Conservation (phyloP, 2,113 vertebrate genomes). For the Collichthys lucidus region DNA sequence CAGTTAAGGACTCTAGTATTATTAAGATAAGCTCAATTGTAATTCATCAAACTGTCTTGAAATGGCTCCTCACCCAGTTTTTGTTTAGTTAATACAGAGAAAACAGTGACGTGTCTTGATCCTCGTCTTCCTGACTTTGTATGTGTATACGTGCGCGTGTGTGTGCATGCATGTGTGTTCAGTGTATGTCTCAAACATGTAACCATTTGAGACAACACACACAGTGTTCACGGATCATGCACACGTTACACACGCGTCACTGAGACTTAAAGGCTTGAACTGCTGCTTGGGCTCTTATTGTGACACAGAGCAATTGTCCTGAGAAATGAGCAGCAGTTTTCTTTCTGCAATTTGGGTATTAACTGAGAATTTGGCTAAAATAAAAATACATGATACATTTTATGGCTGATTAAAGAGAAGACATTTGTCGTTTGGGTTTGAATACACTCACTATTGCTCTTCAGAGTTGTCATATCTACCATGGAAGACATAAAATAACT, state of each 20-base stretch:
- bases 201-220: conserved; percentile 46
- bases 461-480: neutral
- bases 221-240: conserved; percentile 66
- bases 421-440: neutral
- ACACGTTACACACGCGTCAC: conserved; percentile 67
- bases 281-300: conserved; percentile 6
- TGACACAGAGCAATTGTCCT: neutral
- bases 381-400: neutral
- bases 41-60: neutral
- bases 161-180: neutral
- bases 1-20: neutral
- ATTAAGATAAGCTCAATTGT: too few species aligned
- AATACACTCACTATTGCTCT: neutral
- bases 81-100: neutral
- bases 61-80: too few species aligned
- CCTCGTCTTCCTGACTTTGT: conserved; percentile 6
- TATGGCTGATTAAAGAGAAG: neutral
- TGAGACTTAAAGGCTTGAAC: conserved; percentile 42
- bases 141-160: neutral
- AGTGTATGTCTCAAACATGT: conserved; percentile 38
- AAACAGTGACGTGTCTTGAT: neutral
- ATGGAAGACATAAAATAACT: neutral
- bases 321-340: neutral
- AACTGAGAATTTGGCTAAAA: too few species aligned
- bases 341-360: neutral